Evolutionary conservation across 1,140 invertebrate species (phyloP).

Genomic region (Venturia canescens): DNA sequence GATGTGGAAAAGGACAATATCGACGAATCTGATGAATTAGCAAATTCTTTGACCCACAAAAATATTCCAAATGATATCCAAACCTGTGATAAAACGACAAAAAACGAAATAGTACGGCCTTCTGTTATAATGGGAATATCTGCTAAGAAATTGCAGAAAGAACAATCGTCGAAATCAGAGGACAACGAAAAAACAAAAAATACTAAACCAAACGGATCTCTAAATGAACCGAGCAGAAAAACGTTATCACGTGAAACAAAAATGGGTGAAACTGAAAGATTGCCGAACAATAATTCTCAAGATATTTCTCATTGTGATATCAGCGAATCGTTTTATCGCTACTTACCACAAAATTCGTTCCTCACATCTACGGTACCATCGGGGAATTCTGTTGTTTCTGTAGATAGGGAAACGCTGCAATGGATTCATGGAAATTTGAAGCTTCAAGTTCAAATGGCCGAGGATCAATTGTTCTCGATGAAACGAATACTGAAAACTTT

Average conservation of each 20-base stretch:
- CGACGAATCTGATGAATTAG: not conserved
- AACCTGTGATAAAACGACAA: not conserved
- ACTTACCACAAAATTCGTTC: slow-evolving; percentile 11
- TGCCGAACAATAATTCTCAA: not conserved
- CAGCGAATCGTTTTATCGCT: not conserved
- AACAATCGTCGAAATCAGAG: not conserved
- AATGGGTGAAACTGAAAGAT: not conserved
- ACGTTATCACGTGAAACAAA: not conserved
- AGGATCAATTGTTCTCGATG: slow-evolving; percentile 29
- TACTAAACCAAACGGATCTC: not conserved
- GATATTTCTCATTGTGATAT: not conserved
- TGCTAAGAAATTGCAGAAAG: not conserved
- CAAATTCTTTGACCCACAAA: not conserved
- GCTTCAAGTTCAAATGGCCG: not conserved
- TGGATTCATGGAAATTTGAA: slow-evolving; percentile 11
- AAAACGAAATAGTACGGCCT: slow-evolving; percentile 41
- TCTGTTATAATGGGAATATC: slow-evolving; percentile 42
- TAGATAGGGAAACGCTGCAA: not conserved
- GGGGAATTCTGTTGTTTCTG: not conserved
- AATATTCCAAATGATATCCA: not conserved
- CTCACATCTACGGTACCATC: not conserved
- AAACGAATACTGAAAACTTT: not conserved
- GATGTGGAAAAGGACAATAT: not conserved
- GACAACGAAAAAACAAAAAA: slow-evolving; percentile 23
- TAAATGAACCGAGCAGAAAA: slow-evolving; percentile 44